These are phyloP conservation scores for Setophaga coronata DNA, from an alignment of 2,113 vertebrate species.

Conservation along the genomic window DNA sequence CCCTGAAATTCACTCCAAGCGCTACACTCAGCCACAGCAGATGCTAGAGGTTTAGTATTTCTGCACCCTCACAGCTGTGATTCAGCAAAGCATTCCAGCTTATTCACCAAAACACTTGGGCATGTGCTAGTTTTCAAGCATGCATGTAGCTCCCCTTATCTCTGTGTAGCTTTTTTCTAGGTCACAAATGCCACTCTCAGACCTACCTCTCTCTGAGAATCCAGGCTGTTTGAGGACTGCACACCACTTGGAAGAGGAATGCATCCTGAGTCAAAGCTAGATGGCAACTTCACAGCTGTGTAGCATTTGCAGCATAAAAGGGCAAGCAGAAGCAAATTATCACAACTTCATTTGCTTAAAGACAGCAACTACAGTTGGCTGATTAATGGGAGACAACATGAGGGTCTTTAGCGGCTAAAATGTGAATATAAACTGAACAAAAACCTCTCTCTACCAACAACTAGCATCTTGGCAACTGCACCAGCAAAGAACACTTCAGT, in stretches of 20 bases:
- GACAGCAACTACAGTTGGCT: neutral
- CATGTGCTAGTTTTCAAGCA: neutral
- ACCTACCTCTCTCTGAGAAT: neutral
- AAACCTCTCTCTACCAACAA: neutral
- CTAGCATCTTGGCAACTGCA: neutral
- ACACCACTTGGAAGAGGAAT: neutral
- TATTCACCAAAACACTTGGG: neutral
- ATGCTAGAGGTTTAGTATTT: neutral
- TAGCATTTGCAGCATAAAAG: neutral
- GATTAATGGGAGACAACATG: neutral
- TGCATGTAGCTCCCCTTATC: neutral
- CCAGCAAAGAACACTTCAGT: neutral
- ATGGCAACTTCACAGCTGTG: neutral
- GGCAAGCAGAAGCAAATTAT: neutral
- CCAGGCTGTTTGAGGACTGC: neutral
- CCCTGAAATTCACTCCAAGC: neutral
- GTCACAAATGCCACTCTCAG: neutral
- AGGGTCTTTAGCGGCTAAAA: neutral
- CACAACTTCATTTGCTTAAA: neutral
- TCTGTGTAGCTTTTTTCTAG: neutral
- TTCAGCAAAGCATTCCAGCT: neutral
- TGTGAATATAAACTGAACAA: neutral
- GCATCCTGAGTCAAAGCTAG: neutral
- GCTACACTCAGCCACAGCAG: neutral
- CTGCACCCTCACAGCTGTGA: neutral